These are phyloP conservation scores for Lycia hirtaria DNA, from an alignment of 2,888 invertebrate genomes.

Conservation along the genomic window DNA sequence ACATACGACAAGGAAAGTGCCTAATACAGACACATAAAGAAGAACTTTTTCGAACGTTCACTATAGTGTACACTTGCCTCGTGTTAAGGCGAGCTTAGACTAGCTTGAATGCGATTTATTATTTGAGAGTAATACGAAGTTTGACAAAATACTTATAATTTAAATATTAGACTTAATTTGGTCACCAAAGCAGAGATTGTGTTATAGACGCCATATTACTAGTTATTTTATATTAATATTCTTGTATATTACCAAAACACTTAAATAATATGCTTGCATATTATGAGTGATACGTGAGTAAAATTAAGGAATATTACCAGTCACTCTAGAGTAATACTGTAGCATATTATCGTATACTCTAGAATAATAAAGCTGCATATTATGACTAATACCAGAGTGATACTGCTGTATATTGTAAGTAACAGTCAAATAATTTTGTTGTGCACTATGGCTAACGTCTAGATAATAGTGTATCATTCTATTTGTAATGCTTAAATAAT, in stretches of 20 bases:
- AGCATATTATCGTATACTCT: neutral
- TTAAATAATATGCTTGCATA: neutral
- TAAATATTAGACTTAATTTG: neutral
- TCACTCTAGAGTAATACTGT: neutral
- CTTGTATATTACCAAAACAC: neutral
- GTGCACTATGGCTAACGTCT: neutral
- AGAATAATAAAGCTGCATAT: slow-evolving; percentile 1
- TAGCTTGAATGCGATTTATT: slow-evolving; percentile 31
- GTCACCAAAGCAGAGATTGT: slow-evolving; percentile 15
- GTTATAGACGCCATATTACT: no score
- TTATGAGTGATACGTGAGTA: neutral
- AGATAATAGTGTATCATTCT: neutral
- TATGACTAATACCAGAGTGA: neutral
- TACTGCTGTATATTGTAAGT: neutral
- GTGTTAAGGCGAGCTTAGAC: slow-evolving; percentile 38
- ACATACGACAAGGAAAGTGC: slow-evolving; percentile 2
- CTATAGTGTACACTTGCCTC: slow-evolving; percentile 17
- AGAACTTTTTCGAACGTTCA: no score
- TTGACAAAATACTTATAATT: slow-evolving; percentile 14
- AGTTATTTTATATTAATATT: no score
- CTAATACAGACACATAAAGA: slow-evolving; percentile 17
- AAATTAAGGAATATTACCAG: no score
- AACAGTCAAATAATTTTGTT: neutral
- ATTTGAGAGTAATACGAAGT: slow-evolving; percentile 26
- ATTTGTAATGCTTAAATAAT: neutral